A percentile compares a stretch with the other conserved stretches of the same genome.
Conservation (phyloP, 2,113 vertebrate genomes). For the Martes martes region DNA sequence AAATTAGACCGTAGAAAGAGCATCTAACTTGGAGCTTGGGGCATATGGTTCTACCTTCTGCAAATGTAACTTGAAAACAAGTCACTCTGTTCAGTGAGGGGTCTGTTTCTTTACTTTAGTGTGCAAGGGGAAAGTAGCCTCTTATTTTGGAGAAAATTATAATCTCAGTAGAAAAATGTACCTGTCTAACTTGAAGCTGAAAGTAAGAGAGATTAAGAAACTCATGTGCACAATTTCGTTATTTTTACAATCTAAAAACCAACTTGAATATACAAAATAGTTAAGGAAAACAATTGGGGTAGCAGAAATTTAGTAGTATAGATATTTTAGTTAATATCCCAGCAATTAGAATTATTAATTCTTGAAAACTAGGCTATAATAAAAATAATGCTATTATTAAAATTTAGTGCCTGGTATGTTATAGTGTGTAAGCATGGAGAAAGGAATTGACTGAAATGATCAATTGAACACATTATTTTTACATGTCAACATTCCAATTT, state of each 20-base stretch:
- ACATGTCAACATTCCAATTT: constrained; percentile 6
- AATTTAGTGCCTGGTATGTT: not conserved
- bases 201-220: not conserved
- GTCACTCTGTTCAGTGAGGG: constrained; percentile 84
- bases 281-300: constrained; percentile 45
- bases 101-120: constrained; percentile 85
- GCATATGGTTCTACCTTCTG: constrained; percentile 95
- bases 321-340: constrained; percentile 28
- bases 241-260: constrained; percentile 16
- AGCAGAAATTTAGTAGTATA: constrained; percentile 31
- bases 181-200: not conserved
- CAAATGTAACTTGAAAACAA: constrained; percentile 88
- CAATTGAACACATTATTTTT: not conserved
- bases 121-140: not conserved
- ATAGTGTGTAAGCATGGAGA: constrained; percentile 9
- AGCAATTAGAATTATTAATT: constrained; percentile 5
- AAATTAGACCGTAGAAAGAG: constrained; percentile 96
- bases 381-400: constrained; percentile 5
- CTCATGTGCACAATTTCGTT: not conserved
- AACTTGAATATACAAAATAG: constrained; percentile 34
- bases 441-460: constrained; percentile 36
- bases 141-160: not conserved
- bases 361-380: constrained; percentile 13
- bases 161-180: not conserved
- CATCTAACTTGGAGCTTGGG: constrained; percentile 91